Base-by-base conservation (phyloP, 2,797 vertebrate species). In the Takifugu rubripes region DNA sequence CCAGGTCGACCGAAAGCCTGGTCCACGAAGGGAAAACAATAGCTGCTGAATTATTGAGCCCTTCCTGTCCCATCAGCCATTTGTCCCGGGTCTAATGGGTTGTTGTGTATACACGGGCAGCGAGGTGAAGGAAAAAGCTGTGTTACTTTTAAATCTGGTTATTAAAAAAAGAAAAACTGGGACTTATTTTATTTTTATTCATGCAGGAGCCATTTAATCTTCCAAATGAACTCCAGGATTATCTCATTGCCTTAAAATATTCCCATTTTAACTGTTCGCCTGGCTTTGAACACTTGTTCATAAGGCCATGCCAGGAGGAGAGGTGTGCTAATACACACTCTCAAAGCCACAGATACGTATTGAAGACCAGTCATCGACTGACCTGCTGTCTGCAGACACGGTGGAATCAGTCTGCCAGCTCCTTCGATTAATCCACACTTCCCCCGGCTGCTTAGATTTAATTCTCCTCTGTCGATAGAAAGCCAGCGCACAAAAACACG, bases 1-100 rank as follows among this genome's bases (percentile, higher is more conserved):
- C 86, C 80, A 83, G 89, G 87, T 90, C 88, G 91, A 84, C 74
- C 82, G 79, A 76, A 82, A 84, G 78, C 56, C 49, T 42, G 9
- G 68, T 60, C 82, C 82, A 80, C 87, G 85, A 88, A 84, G 68
- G 82, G 77, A 77, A 88, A 91, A 91, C 90, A 91, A 90, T 90
- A 84, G 82, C 67, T 85, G 73, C 73, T 90, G 85, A 91, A 90
- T 92, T 89, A 91, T 90, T 92, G 84, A 91, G 82, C 66, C 66
- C 74, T 85, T 91, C 90, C 87, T 80, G 77, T 89, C 77, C 79
- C 82, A 85, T 79, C 77, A 86, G 74, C 84, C 83, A 77, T 87
- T 84, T 88, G 84, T 82, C 73, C 72, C 21, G 31, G 54, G 69
- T 62, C 64, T 91, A 91, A 91, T 92, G 88, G 86, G 75, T 33